Evolutionary conservation across 2,888 invertebrate genomes (phyloP).

Genomic region (Plusia festucae): DNA sequence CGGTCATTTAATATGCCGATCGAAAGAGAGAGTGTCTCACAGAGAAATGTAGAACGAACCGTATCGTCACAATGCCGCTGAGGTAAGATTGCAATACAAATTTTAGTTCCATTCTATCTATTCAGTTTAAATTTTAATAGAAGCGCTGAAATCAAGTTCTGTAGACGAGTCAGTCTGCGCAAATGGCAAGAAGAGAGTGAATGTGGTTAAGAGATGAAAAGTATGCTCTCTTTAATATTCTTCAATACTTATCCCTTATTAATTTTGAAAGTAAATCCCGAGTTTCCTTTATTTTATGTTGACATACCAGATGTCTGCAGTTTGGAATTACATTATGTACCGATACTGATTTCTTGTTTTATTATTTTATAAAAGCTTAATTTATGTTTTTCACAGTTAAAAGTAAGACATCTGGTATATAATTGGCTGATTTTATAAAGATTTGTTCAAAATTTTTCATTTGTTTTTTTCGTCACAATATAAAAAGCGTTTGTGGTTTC

Average conservation of each 20-base stretch:
- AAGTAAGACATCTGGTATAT: slow-evolving; percentile 57
- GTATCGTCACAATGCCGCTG: slow-evolving; percentile 86
- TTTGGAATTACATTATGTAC: slow-evolving; percentile 7
- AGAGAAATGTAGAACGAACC: slow-evolving; percentile 89
- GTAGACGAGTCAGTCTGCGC: slow-evolving; percentile 61
- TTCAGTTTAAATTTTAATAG: slow-evolving; percentile 55
- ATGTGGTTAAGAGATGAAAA: slow-evolving; percentile 52
- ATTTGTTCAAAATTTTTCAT: not conserved
- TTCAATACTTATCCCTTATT: slow-evolving; percentile 50
- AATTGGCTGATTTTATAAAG: slow-evolving; percentile 64
- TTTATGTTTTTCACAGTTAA: slow-evolving; percentile 9
- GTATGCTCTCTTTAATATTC: slow-evolving; percentile 56
- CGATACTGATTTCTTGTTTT: not conserved
- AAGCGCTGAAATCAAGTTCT: slow-evolving; percentile 43
- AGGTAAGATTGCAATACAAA: slow-evolving; percentile 86
- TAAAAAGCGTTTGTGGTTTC: slow-evolving; percentile 61
- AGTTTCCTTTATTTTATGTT: slow-evolving; percentile 55
- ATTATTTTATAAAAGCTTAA: slow-evolving; percentile 10
- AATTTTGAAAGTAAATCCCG: slow-evolving; percentile 47
- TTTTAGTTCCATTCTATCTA: slow-evolving; percentile 77
- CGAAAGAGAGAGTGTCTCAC: slow-evolving; percentile 89
- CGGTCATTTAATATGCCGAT: slow-evolving; percentile 91
- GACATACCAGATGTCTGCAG: slow-evolving; percentile 52
- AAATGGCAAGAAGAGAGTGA: slow-evolving; percentile 45
- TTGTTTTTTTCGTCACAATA: slow-evolving; percentile 9